A percentile compares a stretch with the other conserved stretches of the same genome.
Evolutionary conservation across 1,140 invertebrate species (phyloP).

Genomic region (Tetramorium alpestre): DNA sequence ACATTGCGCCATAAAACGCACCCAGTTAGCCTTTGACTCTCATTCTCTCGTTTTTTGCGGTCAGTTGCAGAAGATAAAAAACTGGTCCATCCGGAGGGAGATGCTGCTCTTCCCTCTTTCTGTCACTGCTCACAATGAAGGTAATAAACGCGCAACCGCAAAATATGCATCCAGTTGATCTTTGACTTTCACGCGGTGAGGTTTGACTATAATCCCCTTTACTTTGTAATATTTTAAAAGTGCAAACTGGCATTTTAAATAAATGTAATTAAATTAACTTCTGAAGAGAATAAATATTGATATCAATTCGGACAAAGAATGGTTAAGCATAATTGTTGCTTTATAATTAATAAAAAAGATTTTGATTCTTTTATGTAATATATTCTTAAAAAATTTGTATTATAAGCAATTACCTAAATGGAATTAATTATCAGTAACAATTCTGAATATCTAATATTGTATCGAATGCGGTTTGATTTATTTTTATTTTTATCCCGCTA

Average conservation of each 20-base stretch:
- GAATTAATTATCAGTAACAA: neutral
- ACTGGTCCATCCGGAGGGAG: constrained; percentile 71
- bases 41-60: constrained; percentile 57
- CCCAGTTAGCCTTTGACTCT: constrained; percentile 81
- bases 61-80: constrained; percentile 56
- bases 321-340: neutral
- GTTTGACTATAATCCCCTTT: constrained; percentile 18
- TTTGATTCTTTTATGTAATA: neutral
- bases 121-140: constrained; percentile 45
- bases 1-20: constrained; percentile 79
- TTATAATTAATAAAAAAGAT: neutral
- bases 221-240: constrained; percentile 13
- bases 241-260: neutral
- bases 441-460: neutral
- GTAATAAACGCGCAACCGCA: constrained; percentile 62
- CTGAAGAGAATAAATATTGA: neutral
- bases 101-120: constrained; percentile 67
- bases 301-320: neutral
- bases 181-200: constrained; percentile 57
- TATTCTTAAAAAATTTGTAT: neutral
- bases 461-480: neutral
- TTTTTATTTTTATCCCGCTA: neutral
- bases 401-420: neutral
- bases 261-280: neutral
- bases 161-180: constrained; percentile 63